Evolutionary conservation across 2,888 invertebrate species (phyloP).

Genomic region (Pilophorus perplexus): DNA sequence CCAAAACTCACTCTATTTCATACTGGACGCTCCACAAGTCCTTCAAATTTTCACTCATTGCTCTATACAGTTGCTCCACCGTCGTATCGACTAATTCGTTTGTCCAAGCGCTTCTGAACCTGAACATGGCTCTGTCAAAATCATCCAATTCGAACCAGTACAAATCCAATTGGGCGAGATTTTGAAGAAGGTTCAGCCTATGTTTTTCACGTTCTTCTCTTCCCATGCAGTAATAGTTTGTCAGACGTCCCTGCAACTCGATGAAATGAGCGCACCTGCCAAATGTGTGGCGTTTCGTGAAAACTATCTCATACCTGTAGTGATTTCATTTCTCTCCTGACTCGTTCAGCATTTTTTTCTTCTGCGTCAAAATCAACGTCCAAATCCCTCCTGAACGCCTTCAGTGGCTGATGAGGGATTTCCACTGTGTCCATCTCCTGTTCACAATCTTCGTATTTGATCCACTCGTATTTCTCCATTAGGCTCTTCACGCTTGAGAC

Average conservation of each 20-base stretch:
- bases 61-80: constrained; percentile 3
- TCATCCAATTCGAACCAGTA: constrained; percentile 21
- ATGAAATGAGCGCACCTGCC: too few relatives aligned
- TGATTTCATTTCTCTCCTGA: constrained; percentile 20
- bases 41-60: background rate
- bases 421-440: background rate
- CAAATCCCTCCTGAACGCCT: constrained; percentile 20
- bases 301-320: too few relatives aligned
- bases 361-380: background rate
- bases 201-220: constrained; percentile 21
- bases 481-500: too few relatives aligned
- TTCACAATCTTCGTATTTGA: too few relatives aligned
- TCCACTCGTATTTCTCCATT: too few relatives aligned
- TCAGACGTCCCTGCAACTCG: constrained; percentile 23
- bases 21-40: constrained; percentile 19
- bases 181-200: constrained; percentile 5
- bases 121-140: constrained; percentile 20
- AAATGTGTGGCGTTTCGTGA: too few relatives aligned
- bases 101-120: constrained; percentile 15
- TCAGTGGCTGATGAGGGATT: constrained; percentile 23
- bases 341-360: background rate
- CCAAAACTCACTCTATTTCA: constrained; percentile 29
- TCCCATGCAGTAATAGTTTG: background rate
- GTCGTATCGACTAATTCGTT: constrained; percentile 11
- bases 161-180: constrained; percentile 10